Conservation (phyloP, 2,888 invertebrate species). For the Zele albiditarsus region DNA sequence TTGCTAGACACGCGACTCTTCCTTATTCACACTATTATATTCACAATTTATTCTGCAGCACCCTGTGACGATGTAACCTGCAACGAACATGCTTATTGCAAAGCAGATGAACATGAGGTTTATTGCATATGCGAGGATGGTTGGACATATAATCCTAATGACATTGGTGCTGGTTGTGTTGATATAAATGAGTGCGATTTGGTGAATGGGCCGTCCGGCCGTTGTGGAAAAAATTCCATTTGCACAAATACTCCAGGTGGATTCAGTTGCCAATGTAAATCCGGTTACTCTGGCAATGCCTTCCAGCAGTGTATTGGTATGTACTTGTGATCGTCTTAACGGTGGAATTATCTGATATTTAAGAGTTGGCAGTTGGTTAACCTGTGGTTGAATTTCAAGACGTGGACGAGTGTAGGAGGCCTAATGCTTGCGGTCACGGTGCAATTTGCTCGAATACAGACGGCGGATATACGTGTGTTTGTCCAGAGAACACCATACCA, state of each 20-base stretch:
- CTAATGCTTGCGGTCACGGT: slow-evolving; percentile 84
- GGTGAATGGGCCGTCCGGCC: slow-evolving; percentile 83
- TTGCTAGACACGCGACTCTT: not conserved
- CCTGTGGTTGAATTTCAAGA: slow-evolving; percentile 73
- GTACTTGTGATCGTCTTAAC: slow-evolving; percentile 30
- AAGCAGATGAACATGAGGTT: slow-evolving; percentile 90
- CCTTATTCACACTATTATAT: slow-evolving; percentile 5
- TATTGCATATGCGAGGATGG: slow-evolving; percentile 95
- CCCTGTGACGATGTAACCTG: slow-evolving; percentile 95
- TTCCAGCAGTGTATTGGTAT: slow-evolving; percentile 81
- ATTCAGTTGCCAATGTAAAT: slow-evolving; percentile 86
- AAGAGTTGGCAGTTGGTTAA: slow-evolving; percentile 10
- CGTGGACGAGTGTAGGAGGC: slow-evolving; percentile 85
- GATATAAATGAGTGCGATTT: slow-evolving; percentile 94
- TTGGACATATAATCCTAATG: slow-evolving; percentile 92
- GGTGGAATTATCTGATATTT: not conserved
- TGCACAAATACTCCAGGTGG: slow-evolving; percentile 88
- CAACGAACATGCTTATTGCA: slow-evolving; percentile 90
- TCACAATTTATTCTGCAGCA: slow-evolving; percentile 73
- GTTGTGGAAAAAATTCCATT: slow-evolving; percentile 87
- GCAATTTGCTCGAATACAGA: slow-evolving; percentile 86
- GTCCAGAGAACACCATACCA: slow-evolving; percentile 86
- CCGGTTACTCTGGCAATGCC: slow-evolving; percentile 90
- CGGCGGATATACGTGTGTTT: slow-evolving; percentile 86
- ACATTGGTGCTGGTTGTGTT: slow-evolving; percentile 91